A percentile compares a stretch with the other conserved stretches of the same genome.
Evolutionary conservation across 1,140 invertebrate genomes (phyloP).

Genomic region (Drosophila kurseongensis): DNA sequence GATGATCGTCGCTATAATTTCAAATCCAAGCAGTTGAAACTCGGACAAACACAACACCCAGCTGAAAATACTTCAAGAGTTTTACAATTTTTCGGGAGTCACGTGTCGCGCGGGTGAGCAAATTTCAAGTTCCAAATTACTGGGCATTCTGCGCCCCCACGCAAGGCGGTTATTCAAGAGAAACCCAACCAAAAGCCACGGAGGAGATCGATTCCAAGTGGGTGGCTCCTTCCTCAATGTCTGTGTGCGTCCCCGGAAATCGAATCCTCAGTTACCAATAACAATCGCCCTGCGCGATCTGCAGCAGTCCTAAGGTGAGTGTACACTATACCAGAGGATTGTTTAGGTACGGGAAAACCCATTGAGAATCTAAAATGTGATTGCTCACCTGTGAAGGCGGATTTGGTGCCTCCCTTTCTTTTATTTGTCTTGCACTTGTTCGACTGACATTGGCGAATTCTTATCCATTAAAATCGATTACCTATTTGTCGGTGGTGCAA

Average conservation of each 20-base stretch:
- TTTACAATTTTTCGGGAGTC: slow-evolving; percentile 3
- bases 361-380: not conserved
- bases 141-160: not conserved
- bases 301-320: slow-evolving; percentile 51
- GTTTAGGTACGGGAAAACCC: not conserved
- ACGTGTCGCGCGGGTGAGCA: slow-evolving; percentile 8
- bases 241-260: slow-evolving; percentile 12
- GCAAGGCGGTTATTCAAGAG: not conserved
- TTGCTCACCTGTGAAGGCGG: slow-evolving; percentile 31
- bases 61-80: slow-evolving; percentile 58
- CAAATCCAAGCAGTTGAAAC: not conserved
- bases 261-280: not conserved
- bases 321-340: not conserved
- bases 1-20: slow-evolving; percentile 5
- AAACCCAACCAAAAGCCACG: not conserved
- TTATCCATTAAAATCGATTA: slow-evolving; percentile 31
- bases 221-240: slow-evolving; percentile 19
- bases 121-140: slow-evolving; percentile 26
- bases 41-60: slow-evolving; percentile 34
- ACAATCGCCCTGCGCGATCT: slow-evolving; percentile 11
- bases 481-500: slow-evolving; percentile 23
- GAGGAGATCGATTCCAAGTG: slow-evolving; percentile 19
- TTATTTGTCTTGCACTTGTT: slow-evolving; percentile 42
- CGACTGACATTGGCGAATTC: slow-evolving; percentile 43
- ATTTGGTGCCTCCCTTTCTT: slow-evolving; percentile 8